Evolutionary conservation across 2,888 invertebrate genomes (phyloP).

Genomic region (Odontothrips loti): DNA sequence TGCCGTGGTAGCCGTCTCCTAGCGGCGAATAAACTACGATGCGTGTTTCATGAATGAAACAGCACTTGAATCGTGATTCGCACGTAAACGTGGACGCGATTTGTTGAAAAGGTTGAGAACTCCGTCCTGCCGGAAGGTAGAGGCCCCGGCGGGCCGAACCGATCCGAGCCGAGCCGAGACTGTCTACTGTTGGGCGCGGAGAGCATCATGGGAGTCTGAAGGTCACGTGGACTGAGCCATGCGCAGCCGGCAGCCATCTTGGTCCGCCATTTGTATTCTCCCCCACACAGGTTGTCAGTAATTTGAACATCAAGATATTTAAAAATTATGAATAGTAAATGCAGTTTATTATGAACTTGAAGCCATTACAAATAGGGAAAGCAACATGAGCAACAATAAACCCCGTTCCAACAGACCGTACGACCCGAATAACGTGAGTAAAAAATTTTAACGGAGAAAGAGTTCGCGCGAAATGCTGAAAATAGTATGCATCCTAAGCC

Average conservation of each 20-base stretch:
- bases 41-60: too few relatives aligned
- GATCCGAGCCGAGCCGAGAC: neutral
- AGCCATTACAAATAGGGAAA: neutral
- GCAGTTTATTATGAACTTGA: constrained; percentile 2
- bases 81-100: neutral
- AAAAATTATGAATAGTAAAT: neutral
- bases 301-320: neutral
- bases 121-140: neutral
- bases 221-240: constrained; percentile 6
- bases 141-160: too few relatives aligned
- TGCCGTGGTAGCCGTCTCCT: too few relatives aligned
- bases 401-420: neutral
- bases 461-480: constrained; percentile 16
- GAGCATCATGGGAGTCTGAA: neutral
- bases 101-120: neutral
- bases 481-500: constrained; percentile 4
- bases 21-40: too few relatives aligned
- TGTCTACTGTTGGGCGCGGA: neutral
- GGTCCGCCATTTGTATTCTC: constrained; percentile 16
- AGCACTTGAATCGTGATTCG: too few relatives aligned
- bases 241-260: constrained; percentile 18
- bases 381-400: constrained; percentile 13
- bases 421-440: neutral
- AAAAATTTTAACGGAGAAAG: neutral
- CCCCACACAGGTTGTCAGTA: constrained; percentile 24